Percentiles rank a stretch among this genome's conserved stretches.
These are phyloP conservation scores for Anguilla megastoma DNA, from an alignment of 2,797 vertebrate species.

Conservation along the genomic window DNA sequence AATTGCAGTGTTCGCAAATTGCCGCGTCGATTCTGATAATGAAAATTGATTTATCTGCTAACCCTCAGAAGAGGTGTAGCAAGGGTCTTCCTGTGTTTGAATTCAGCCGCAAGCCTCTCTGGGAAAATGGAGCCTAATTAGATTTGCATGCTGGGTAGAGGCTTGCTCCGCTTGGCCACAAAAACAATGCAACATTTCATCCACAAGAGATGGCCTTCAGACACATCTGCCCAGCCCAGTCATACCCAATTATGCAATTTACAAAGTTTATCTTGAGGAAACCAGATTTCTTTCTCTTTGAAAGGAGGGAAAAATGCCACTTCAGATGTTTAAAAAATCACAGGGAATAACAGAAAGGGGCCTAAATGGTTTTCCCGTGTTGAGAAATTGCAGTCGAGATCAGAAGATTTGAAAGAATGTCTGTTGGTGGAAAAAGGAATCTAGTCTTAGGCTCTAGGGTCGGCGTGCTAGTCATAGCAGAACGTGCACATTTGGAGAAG, in stretches of 20 bases:
- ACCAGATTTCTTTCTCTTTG: slow-evolving; percentile 44
- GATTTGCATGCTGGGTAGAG: slow-evolving; percentile 51
- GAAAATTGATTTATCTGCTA: background rate
- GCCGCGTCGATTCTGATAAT: background rate
- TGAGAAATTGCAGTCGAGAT: slow-evolving; percentile 54
- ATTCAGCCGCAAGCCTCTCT: background rate
- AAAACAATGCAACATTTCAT: slow-evolving; percentile 62
- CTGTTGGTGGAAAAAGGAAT: slow-evolving; percentile 51
- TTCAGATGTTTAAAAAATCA: slow-evolving; percentile 36
- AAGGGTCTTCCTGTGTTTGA: background rate
- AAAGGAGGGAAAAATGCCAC: slow-evolving; percentile 15
- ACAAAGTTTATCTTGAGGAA: slow-evolving; percentile 55
- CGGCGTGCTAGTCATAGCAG: slow-evolving; percentile 40
- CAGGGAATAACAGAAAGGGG: slow-evolving; percentile 11
- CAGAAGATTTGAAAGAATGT: slow-evolving; percentile 50
- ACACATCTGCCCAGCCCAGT: slow-evolving; percentile 47
- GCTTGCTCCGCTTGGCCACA: slow-evolving; percentile 17
- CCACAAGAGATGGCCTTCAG: slow-evolving; percentile 44
- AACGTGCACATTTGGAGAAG: slow-evolving; percentile 50
- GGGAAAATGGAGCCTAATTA: slow-evolving; percentile 41
- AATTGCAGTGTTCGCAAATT: background rate
- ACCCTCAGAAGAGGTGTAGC: background rate
- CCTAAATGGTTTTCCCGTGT: slow-evolving; percentile 24
- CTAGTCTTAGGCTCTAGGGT: slow-evolving; percentile 44
- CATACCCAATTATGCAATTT: slow-evolving; percentile 59